phyloP scores from a whole-genome alignment of 2,113 vertebrate species.

The Isurus oxyrinchus region DNA sequence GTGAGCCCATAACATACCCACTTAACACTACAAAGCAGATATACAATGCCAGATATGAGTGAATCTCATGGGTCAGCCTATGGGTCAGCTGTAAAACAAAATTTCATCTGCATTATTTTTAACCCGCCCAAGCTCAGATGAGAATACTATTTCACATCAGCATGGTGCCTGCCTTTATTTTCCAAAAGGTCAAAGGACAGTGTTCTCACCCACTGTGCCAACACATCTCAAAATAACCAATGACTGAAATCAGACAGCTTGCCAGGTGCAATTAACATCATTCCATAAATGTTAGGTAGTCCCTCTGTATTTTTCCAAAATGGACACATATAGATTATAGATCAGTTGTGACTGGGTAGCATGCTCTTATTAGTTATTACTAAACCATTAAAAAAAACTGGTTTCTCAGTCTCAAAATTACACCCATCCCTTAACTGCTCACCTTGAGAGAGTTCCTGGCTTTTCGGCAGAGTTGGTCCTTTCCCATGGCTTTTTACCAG shows the following conservation, averaged over 20 bases:
- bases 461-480: slow-evolving; percentile 93
- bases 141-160: not conserved
- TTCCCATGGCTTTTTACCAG: slow-evolving; percentile 93
- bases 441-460: slow-evolving; percentile 87
- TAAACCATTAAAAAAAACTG: not conserved
- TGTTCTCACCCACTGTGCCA: slow-evolving; percentile 3
- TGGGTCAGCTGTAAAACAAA: not conserved
- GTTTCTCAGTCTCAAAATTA: not conserved
- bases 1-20: not conserved
- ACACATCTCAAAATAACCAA: not conserved
- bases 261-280: not conserved
- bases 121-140: not conserved
- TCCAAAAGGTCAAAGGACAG: not conserved
- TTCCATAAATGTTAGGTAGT: not conserved
- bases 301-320: not conserved
- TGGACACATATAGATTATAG: not conserved
- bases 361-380: not conserved
- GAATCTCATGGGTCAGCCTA: not conserved
- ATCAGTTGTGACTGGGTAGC: not conserved
- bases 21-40: not conserved
- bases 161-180: not conserved
- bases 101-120: not conserved
- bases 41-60: not conserved
- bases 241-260: not conserved
- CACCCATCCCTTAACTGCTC: slow-evolving; percentile 41